Evolutionary conservation across 2,797 vertebrate genomes (phyloP).

Genomic region (Stomatorhinus walkeri): DNA sequence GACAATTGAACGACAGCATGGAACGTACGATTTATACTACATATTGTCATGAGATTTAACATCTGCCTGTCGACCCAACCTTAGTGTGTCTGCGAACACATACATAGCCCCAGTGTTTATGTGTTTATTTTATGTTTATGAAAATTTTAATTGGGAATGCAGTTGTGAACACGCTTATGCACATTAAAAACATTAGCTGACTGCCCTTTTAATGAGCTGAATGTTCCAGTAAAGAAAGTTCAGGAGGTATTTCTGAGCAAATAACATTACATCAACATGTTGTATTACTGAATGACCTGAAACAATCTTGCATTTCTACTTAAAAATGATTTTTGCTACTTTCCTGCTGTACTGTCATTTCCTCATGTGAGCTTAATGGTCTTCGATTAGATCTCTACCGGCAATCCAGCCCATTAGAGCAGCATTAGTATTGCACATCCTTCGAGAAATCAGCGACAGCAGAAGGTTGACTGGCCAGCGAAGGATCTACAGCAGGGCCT

Average conservation of each 20-base stretch:
- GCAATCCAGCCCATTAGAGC: background rate
- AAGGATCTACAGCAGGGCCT: background rate
- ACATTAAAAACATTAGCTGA: background rate
- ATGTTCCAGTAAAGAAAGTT: background rate
- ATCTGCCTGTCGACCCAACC: background rate
- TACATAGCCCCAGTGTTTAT: background rate
- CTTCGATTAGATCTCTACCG: background rate
- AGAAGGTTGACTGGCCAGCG: background rate
- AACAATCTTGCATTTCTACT: background rate
- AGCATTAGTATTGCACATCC: background rate
- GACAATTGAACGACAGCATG: background rate
- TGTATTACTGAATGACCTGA: background rate
- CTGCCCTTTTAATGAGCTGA: background rate
- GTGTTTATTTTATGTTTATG: background rate
- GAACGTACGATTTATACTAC: background rate
- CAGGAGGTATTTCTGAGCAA: background rate
- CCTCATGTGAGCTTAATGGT: background rate
- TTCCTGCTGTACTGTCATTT: background rate
- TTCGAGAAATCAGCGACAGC: background rate
- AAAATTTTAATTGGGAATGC: background rate
- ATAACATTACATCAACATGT: background rate
- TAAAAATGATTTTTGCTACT: background rate
- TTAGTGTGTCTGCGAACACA: background rate
- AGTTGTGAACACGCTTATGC: background rate
- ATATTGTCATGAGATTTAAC: background rate